phyloP scores from a whole-genome alignment of 2,888 invertebrate genomes.

The Aporophyla nigra region DNA sequence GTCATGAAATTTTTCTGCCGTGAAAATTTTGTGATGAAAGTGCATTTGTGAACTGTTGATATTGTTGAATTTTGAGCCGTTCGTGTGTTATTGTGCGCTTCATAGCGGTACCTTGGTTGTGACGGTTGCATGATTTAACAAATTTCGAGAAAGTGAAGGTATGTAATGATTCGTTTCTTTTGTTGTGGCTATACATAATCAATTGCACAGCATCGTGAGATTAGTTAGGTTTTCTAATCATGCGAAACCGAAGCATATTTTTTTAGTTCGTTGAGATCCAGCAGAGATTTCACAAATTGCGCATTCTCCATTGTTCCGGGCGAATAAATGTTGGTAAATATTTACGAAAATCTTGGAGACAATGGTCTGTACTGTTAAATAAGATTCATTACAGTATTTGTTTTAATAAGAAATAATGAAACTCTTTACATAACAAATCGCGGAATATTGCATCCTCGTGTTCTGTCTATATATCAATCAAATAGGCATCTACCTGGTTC shows the following conservation, averaged over 20 bases:
- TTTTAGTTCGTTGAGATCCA: slow-evolving; percentile 16
- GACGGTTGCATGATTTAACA: slow-evolving; percentile 83
- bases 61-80: slow-evolving; percentile 65
- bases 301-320: slow-evolving; percentile 60
- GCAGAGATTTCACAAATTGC: slow-evolving; percentile 43
- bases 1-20: slow-evolving; percentile 79
- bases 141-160: slow-evolving; percentile 82
- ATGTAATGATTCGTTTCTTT: slow-evolving; percentile 77
- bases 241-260: slow-evolving; percentile 20
- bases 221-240: slow-evolving; percentile 30
- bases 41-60: slow-evolving; percentile 75
- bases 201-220: slow-evolving; percentile 37
- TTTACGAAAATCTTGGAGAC: slow-evolving; percentile 53
- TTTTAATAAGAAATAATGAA: background rate
- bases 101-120: slow-evolving; percentile 57
- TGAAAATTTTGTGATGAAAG: slow-evolving; percentile 80
- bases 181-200: slow-evolving; percentile 69
- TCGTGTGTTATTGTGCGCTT: slow-evolving; percentile 64
- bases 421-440: background rate
- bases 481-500: background rate
- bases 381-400: slow-evolving; percentile 11
- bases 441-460: background rate
- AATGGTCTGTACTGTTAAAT: slow-evolving; percentile 37
- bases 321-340: slow-evolving; percentile 58
- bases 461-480: background rate